A percentile compares a stretch with the other conserved stretches of the same genome.
phyloP scores from a whole-genome alignment of 2,113 vertebrate species.

The Eulemur macaco region DNA sequence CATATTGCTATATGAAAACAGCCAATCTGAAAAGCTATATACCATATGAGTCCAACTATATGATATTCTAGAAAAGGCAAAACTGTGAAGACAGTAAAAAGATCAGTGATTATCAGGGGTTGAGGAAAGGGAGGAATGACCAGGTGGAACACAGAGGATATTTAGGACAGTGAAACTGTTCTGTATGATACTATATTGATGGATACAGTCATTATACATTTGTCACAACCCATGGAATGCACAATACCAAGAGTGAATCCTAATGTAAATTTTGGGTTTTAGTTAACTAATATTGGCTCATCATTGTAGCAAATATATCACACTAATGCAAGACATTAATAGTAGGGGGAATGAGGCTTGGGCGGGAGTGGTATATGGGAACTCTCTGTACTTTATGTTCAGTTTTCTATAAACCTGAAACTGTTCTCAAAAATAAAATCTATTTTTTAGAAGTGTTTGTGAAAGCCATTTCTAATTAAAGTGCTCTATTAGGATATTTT shows the following conservation, averaged over 20 bases:
- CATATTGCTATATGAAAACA: not conserved
- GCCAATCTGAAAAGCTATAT: not conserved
- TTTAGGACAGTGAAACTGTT: not conserved
- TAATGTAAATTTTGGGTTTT: not conserved
- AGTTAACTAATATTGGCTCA: not conserved
- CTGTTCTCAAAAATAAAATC: not conserved
- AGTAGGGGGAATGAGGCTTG: not conserved
- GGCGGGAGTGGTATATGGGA: rapidly evolving
- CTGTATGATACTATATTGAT: rapidly evolving
- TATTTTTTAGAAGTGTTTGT: not conserved
- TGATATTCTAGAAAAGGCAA: not conserved
- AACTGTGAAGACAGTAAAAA: not conserved
- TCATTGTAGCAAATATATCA: not conserved
- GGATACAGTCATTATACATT: not conserved
- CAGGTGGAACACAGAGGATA: not conserved
- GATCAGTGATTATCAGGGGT: not conserved
- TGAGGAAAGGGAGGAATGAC: not conserved
- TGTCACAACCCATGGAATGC: not conserved
- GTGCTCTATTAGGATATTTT: not conserved
- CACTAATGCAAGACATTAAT: not conserved
- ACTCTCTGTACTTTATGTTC: not conserved
- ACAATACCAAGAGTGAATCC: not conserved
- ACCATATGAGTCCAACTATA: not conserved
- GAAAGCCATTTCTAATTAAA: constrained; percentile 26
- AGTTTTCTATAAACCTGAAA: not conserved